Conservation (phyloP, 2,113 vertebrate genomes). For the Symphodus melops region DNA sequence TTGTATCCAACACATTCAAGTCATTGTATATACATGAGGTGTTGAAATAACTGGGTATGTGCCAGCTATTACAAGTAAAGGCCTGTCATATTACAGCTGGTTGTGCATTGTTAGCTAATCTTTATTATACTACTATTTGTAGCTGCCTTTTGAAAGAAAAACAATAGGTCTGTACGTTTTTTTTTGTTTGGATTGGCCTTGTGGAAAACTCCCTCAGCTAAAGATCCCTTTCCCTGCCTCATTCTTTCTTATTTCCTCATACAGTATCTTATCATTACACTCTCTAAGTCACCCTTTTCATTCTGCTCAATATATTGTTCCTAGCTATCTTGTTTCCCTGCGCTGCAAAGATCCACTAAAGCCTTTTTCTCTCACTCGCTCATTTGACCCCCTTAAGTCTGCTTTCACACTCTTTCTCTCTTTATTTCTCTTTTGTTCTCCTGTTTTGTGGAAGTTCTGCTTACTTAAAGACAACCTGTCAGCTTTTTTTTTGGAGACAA, state of each 20-base stretch:
- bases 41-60: not conserved
- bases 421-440: conserved; percentile 32
- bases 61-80: not conserved
- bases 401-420: conserved; percentile 37
- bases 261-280: conserved; percentile 21
- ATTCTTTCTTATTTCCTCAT: not conserved
- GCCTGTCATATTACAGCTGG: not conserved
- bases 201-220: not conserved
- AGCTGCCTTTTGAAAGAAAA: not conserved
- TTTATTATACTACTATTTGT: not conserved
- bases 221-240: not conserved
- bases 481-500: conserved; percentile 28
- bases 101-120: not conserved
- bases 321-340: conserved; percentile 49
- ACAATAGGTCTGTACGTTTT: not conserved
- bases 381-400: conserved; percentile 36
- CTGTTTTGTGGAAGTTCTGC: conserved; percentile 37
- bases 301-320: conserved; percentile 48
- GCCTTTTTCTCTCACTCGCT: conserved; percentile 48
- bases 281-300: conserved; percentile 21
- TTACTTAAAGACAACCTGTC: conserved; percentile 34
- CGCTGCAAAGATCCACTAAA: conserved; percentile 30
- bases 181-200: not conserved
- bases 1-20: not conserved
- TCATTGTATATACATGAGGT: not conserved